These are phyloP conservation scores for Botrylloides violaceus DNA, from an alignment of 23 tunicate genomes.

Conservation along the genomic window DNA sequence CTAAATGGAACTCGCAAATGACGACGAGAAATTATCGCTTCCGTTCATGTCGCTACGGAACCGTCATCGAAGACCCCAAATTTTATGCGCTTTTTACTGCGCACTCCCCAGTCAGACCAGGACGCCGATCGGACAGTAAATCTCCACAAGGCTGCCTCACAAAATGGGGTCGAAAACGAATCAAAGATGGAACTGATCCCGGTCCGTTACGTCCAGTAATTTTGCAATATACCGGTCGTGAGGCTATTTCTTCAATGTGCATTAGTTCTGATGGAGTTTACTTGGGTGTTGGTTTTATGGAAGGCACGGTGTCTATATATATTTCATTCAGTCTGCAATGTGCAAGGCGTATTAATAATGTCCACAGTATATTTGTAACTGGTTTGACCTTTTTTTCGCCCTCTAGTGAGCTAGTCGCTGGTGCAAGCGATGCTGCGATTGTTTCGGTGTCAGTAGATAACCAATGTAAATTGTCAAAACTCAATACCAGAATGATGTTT, in stretches of 20 bases:
- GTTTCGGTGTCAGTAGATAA: slow-evolving; percentile 77
- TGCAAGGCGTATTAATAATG: slow-evolving; percentile 31
- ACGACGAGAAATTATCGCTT: slow-evolving; percentile 31
- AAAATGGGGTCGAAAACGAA: slow-evolving; percentile 56
- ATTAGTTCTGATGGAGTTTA: slow-evolving; percentile 67
- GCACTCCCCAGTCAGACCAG: slow-evolving; percentile 45
- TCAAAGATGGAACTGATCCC: slow-evolving; percentile 22
- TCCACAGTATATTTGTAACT: slow-evolving; percentile 72
- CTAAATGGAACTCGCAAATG: slow-evolving; percentile 60
- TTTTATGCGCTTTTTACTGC: slow-evolving; percentile 39
- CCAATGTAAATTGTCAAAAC: slow-evolving; percentile 47
- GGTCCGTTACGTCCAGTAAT: slow-evolving; percentile 33
- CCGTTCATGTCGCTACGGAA: slow-evolving; percentile 61
- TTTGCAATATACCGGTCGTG: slow-evolving; percentile 44
- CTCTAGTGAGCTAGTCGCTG: slow-evolving; percentile 20
- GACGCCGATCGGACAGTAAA: slow-evolving; percentile 13
- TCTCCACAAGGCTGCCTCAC: slow-evolving; percentile 36
- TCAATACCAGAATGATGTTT: slow-evolving; percentile 43
- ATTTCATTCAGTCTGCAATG: slow-evolving; percentile 80
- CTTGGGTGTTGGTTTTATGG: slow-evolving; percentile 81
- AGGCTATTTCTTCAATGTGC: slow-evolving; percentile 64
- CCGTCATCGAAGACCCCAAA: slow-evolving; percentile 32
- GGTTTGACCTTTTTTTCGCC: slow-evolving; percentile 38
- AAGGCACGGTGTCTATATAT: slow-evolving; percentile 71
- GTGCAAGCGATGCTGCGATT: slow-evolving; percentile 55